phyloP scores from a whole-genome alignment of 2,797 vertebrate species.

The Sebastes wilsoni region DNA sequence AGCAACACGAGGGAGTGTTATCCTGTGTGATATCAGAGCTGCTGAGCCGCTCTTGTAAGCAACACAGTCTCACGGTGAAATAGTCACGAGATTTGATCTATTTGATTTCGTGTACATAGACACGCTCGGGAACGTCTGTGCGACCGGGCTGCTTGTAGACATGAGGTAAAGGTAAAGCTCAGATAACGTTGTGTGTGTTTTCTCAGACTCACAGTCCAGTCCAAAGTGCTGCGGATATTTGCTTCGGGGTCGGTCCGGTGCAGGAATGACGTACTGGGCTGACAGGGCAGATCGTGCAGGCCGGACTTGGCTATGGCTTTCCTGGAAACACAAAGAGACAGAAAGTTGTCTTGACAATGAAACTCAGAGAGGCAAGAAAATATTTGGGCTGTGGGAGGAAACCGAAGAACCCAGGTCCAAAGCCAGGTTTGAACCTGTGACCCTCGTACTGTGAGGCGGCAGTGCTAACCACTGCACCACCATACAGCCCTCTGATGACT shows the following conservation, averaged over 20 bases:
- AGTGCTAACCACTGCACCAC: no score
- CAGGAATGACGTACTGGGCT: slow-evolving; percentile 80
- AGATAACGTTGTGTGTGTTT: no score
- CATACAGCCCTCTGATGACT: fast-evolving
- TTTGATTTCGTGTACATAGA: no score
- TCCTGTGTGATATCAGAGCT: not conserved
- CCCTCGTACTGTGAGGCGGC: fast-evolving
- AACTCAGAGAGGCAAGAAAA: not conserved
- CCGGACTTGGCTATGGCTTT: slow-evolving; percentile 95
- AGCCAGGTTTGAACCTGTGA: fast-evolving
- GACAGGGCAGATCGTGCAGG: slow-evolving; percentile 87
- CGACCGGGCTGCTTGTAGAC: no score
- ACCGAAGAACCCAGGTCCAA: no score
- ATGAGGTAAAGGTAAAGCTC: no score
- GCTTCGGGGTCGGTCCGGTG: slow-evolving; percentile 82
- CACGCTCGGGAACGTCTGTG: no score
- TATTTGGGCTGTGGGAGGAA: no score
- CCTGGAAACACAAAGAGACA: slow-evolving; percentile 76
- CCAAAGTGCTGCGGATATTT: slow-evolving; percentile 87
- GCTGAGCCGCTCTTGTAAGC: no score
- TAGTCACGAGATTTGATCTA: no score
- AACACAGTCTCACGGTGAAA: no score
- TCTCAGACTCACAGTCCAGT: slow-evolving; percentile 90
- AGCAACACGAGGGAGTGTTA: not conserved
- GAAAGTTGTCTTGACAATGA: not conserved